phyloP scores from a whole-genome alignment of 1,140 invertebrate genomes.

The Bombus waltoni region DNA sequence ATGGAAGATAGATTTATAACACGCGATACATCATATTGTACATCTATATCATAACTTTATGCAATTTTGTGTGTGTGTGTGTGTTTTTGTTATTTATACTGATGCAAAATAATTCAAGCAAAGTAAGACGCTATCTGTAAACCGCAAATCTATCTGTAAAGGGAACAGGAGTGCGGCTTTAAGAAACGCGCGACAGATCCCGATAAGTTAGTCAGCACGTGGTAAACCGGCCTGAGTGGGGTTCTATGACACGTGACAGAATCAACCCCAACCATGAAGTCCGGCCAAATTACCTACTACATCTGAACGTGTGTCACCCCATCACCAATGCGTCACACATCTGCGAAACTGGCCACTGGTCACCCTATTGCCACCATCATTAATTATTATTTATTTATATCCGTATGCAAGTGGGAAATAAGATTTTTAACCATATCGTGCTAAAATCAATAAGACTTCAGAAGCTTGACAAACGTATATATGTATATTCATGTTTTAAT shows the following conservation, averaged over 20 bases:
- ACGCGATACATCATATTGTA: neutral
- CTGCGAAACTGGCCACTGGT: constrained; percentile 62
- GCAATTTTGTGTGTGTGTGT: neutral
- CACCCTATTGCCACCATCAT: neutral
- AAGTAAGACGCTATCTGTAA: too few species aligned
- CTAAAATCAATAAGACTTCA: constrained; percentile 14
- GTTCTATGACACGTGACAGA: constrained; percentile 51
- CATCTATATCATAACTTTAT: neutral
- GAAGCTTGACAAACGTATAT: neutral
- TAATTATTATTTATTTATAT: constrained; percentile 5
- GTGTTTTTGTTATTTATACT: neutral
- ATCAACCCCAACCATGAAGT: constrained; percentile 29
- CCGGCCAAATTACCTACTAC: constrained; percentile 22
- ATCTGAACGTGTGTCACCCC: neutral
- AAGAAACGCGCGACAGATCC: constrained; percentile 1
- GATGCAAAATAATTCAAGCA: neutral
- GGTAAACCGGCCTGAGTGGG: neutral
- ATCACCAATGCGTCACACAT: constrained; percentile 59
- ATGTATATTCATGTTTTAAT: neutral
- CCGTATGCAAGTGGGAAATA: neutral
- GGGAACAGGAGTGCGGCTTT: neutral
- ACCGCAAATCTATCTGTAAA: neutral
- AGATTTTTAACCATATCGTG: neutral
- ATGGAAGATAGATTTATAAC: neutral
- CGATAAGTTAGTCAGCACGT: constrained; percentile 13